These are phyloP conservation scores for Rhagonycha lutea DNA, from an alignment of 2,888 invertebrate genomes.

Conservation along the genomic window DNA sequence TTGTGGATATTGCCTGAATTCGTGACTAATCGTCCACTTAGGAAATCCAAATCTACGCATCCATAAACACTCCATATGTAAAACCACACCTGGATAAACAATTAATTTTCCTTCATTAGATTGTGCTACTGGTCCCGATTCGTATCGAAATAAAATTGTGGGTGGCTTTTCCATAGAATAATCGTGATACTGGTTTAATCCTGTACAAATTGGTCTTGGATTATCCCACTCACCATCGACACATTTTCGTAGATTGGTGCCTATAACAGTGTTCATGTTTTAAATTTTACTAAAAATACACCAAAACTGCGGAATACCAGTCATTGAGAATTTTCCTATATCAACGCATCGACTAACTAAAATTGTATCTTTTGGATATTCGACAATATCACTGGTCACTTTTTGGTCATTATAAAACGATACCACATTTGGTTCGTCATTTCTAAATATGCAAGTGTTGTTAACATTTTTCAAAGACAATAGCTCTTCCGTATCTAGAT, in stretches of 20 bases:
- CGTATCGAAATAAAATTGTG: constrained; percentile 80
- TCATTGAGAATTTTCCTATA: constrained; percentile 84
- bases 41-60: constrained; percentile 84
- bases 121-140: constrained; percentile 83
- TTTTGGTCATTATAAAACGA: constrained; percentile 81
- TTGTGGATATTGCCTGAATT: constrained; percentile 72
- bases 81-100: constrained; percentile 82
- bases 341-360: constrained; percentile 73
- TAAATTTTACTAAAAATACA: neutral
- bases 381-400: constrained; percentile 74
- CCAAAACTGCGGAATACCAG: constrained; percentile 44
- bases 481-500: constrained; percentile 47
- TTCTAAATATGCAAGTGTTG: constrained; percentile 75
- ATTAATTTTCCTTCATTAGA: constrained; percentile 84
- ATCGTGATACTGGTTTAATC: constrained; percentile 84
- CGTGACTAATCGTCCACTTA: constrained; percentile 78
- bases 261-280: constrained; percentile 57
- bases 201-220: constrained; percentile 75
- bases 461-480: constrained; percentile 51
- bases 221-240: constrained; percentile 83
- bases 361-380: constrained; percentile 73
- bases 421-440: constrained; percentile 78
- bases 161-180: constrained; percentile 88
- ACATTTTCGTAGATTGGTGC: constrained; percentile 73
- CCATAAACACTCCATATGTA: constrained; percentile 90